Percentiles rank a stretch among this genome's conserved stretches.
phyloP scores from a whole-genome alignment of 1,140 invertebrate genomes.

The Drosophila kurseongensis region DNA sequence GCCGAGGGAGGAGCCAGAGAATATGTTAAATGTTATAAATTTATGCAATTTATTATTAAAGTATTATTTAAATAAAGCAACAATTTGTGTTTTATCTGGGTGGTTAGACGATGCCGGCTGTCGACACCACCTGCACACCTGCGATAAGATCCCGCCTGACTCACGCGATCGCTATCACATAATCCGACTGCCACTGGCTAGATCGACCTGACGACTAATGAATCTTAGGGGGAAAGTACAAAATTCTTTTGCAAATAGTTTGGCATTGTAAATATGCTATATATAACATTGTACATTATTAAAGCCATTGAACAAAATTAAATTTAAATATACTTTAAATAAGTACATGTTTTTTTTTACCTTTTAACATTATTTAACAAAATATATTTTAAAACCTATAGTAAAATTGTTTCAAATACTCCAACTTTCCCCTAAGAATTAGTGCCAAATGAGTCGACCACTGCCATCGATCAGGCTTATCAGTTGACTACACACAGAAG shows the following conservation, averaged over 20 bases:
- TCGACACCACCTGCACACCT: slow-evolving; percentile 13
- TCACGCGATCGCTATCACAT: slow-evolving; percentile 45
- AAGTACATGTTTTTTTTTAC: background rate
- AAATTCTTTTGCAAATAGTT: background rate
- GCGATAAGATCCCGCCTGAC: slow-evolving; percentile 34
- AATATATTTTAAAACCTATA: slow-evolving; percentile 18
- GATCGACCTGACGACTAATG: background rate
- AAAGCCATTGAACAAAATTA: too few relatives aligned
- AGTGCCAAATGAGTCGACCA: background rate
- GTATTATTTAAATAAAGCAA: slow-evolving; percentile 82
- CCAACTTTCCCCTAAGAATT: slow-evolving; percentile 10
- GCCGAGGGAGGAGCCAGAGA: slow-evolving; percentile 46
- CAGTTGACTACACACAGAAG: slow-evolving; percentile 28
- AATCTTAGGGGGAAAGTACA: background rate
- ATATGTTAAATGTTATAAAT: slow-evolving; percentile 83
- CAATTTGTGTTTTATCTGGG: slow-evolving; percentile 43
- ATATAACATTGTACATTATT: background rate
- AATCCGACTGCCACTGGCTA: slow-evolving; percentile 32
- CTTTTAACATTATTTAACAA: slow-evolving; percentile 27
- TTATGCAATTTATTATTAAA: slow-evolving; percentile 84
- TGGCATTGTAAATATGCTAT: background rate
- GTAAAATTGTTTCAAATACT: slow-evolving; percentile 22
- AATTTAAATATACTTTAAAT: background rate
- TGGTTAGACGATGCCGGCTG: background rate
- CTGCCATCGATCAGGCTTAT: slow-evolving; percentile 39